A percentile compares a stretch with the other conserved stretches of the same genome.
These are phyloP conservation scores for Heterotilapia buettikoferi DNA, from an alignment of 2,113 vertebrate genomes.

Conservation along the genomic window DNA sequence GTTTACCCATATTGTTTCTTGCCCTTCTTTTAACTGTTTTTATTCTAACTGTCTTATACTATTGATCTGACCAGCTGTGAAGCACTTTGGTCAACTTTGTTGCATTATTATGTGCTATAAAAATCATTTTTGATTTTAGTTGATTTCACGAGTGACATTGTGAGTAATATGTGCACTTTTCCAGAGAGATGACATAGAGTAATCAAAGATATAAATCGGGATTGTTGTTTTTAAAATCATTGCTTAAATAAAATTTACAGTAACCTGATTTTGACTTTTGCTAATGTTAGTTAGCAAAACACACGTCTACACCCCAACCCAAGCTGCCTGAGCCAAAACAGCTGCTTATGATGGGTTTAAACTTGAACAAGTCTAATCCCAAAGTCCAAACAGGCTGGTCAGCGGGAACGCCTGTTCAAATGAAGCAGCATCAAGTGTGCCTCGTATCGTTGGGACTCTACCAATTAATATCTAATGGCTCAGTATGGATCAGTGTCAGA, in stretches of 20 bases:
- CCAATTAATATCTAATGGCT: not conserved
- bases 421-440: accelerated
- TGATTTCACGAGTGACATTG: not conserved
- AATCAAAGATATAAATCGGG: not conserved
- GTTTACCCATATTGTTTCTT: too few relatives aligned
- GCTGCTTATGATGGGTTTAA: not conserved
- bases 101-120: too few relatives aligned
- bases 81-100: too few relatives aligned
- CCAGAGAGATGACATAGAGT: accelerated
- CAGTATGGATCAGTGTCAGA: not conserved
- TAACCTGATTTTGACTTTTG: not conserved
- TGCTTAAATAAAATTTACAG: not conserved
- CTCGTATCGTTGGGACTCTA: not conserved
- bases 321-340: not conserved
- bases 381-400: not conserved
- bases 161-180: not conserved
- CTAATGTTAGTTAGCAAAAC: not conserved
- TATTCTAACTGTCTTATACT: too few relatives aligned
- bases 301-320: not conserved
- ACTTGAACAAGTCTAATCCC: not conserved
- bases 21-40: too few relatives aligned
- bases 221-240: not conserved
- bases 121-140: not conserved
- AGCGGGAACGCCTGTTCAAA: accelerated
- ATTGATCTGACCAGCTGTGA: too few relatives aligned